Conservation (phyloP, 2,888 invertebrate species). For the Acheta domesticus region DNA sequence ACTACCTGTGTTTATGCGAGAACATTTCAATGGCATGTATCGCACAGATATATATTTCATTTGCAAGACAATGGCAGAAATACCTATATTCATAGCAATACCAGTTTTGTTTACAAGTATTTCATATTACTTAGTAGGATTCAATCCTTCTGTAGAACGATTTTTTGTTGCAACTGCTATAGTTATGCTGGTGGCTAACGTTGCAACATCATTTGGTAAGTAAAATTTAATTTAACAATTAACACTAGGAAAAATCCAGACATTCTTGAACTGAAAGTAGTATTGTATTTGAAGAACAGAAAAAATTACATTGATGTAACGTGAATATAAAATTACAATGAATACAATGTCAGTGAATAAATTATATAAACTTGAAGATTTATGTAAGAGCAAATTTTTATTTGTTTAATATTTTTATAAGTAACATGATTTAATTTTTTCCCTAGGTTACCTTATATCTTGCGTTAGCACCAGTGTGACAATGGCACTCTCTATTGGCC, state of each 20-base stretch:
- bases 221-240: slow-evolving; percentile 31
- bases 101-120: slow-evolving; percentile 79
- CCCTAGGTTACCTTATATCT: slow-evolving; percentile 84
- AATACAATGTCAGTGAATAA: too few relatives aligned
- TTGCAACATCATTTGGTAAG: slow-evolving; percentile 83
- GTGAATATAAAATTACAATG: too few relatives aligned
- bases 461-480: slow-evolving; percentile 78
- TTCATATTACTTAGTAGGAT: slow-evolving; percentile 85
- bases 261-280: too few relatives aligned
- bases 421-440: too few relatives aligned
- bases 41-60: slow-evolving; percentile 87
- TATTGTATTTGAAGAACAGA: too few relatives aligned
- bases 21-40: slow-evolving; percentile 87
- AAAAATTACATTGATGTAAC: too few relatives aligned
- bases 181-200: slow-evolving; percentile 80
- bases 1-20: slow-evolving; percentile 82
- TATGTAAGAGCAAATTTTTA: too few relatives aligned
- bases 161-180: slow-evolving; percentile 68
- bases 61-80: slow-evolving; percentile 84
- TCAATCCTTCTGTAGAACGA: slow-evolving; percentile 63
- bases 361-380: too few relatives aligned
- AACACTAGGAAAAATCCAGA: too few relatives aligned
- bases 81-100: slow-evolving; percentile 79
- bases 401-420: too few relatives aligned
- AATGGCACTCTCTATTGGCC: slow-evolving; percentile 86